A percentile compares a stretch with the other conserved stretches of the same genome.
phyloP scores from a whole-genome alignment of 2,888 invertebrate species.

The Tetramorium bicarinatum region DNA sequence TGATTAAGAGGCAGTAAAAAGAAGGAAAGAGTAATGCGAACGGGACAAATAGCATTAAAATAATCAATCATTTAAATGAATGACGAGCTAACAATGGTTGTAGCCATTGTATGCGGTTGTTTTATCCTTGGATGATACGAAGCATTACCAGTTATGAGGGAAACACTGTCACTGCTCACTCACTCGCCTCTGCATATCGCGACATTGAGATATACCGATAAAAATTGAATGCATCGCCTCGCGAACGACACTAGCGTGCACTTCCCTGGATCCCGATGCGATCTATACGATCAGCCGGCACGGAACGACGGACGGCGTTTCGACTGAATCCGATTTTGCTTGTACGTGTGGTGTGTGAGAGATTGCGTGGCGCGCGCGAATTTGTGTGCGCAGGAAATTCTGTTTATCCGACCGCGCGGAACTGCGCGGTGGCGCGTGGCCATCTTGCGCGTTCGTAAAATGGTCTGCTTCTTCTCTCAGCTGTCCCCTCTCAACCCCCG shows the following conservation, averaged over 20 bases:
- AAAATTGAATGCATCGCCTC: conserved; percentile 18
- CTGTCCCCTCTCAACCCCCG: conserved; percentile 65
- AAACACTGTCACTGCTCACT: neutral
- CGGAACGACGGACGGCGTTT: conserved; percentile 10
- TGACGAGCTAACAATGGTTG: neutral
- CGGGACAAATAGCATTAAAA: neutral
- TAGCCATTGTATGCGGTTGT: neutral
- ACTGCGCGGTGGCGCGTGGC: conserved; percentile 57
- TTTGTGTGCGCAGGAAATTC: conserved; percentile 52
- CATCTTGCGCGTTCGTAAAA: conserved; percentile 68
- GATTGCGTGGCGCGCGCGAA: conserved; percentile 29
- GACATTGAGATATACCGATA: conserved; percentile 34
- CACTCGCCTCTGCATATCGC: neutral
- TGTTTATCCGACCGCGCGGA: conserved; percentile 61
- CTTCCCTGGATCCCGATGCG: conserved; percentile 26
- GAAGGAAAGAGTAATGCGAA: neutral
- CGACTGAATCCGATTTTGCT: conserved; percentile 23
- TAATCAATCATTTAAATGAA: conserved; percentile 17
- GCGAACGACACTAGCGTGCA: conserved; percentile 15
- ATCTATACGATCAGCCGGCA: conserved; percentile 38
- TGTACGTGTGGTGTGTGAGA: neutral
- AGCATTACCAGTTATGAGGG: neutral
- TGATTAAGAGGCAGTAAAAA: conserved; percentile 8
- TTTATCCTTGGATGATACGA: conserved; percentile 26
- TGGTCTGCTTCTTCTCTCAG: conserved; percentile 67